Evolutionary conservation across 2,888 invertebrate species (phyloP), one percentile per base, ranked within the genome.

Genomic region (Conus canariensis): DNA sequence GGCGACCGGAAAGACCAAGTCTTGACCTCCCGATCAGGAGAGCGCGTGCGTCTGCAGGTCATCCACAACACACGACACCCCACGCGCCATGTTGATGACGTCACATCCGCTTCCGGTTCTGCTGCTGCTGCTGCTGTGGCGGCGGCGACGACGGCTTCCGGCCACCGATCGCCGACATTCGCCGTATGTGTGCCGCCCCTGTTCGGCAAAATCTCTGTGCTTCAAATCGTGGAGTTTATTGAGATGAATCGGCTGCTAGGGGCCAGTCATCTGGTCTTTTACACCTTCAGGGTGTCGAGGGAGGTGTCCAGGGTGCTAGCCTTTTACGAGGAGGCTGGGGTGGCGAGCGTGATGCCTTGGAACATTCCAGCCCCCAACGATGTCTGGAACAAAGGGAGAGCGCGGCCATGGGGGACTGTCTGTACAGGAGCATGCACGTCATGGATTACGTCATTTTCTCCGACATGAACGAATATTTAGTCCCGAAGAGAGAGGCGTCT

Each of bases 141-240:
- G 1, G 14, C 80, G 45, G 45, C 45, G 45, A 45, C 45, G 45
- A 45, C 45, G 45, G 30, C 30, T 30, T 82, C 80, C 56, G 19
- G 3, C 45, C 10, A 22, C n/a, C 74, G 10, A 45, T 45, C 82
- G 9, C 45, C 59, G 59, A 12, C 60, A 16, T 91, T 93, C 82
- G 90, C 91, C 5, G 91, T 93, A 3, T 93, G 93, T 88, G 90
- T 93, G n/a, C 93, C 93, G 16, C 93, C 93, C 1, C 88, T 93
- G 12, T 92, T 89, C 60, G 93, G 93, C n/a, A 70, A 64, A 12
- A 64, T 92, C 8, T 86, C 80, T n/a, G 86, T 85, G 9, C 64
- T 91, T 58, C 89, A 90, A 14, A 77, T 93, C 16, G 90, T 93
- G 19, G 93, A 93, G 89, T 93, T 93, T 80, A 89, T 93, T 16